Percentiles rank a stretch among this genome's conserved stretches.
Evolutionary conservation across 2,888 invertebrate genomes (phyloP).

Genomic region (Dicyrtomina minuta): DNA sequence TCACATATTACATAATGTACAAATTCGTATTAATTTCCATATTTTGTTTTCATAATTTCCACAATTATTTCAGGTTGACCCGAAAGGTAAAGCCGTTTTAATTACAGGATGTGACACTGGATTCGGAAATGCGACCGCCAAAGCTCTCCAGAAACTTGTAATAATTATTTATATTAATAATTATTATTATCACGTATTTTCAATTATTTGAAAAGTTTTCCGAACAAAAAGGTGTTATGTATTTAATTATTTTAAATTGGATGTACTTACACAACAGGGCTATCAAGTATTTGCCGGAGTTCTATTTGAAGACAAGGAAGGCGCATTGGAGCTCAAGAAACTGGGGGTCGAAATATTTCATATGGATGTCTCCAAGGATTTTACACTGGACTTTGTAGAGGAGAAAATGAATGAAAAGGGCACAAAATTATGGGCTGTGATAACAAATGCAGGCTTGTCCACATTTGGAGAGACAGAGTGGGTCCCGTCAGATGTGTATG

Average conservation of each 20-base stretch:
- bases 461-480: constrained; percentile 58
- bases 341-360: constrained; percentile 55
- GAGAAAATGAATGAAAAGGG: constrained; percentile 9
- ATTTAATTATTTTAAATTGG: background rate
- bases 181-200: background rate
- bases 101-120: constrained; percentile 82
- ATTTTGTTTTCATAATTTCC: background rate
- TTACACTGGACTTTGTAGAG: constrained; percentile 36
- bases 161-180: constrained; percentile 40
- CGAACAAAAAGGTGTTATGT: background rate
- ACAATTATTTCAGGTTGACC: constrained; percentile 65
- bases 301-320: constrained; percentile 45
- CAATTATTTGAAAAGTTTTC: background rate
- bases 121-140: constrained; percentile 72
- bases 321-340: constrained; percentile 44
- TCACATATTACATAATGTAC: background rate
- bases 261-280: constrained; percentile 59
- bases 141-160: constrained; percentile 73
- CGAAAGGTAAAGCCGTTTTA: constrained; percentile 78
- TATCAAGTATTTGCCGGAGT: constrained; percentile 82
- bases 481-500: constrained; percentile 50
- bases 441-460: constrained; percentile 74
- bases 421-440: constrained; percentile 73
- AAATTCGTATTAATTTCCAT: background rate
- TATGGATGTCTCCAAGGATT: constrained; percentile 57